Evolutionary conservation across 2,113 vertebrate genomes (phyloP).

Genomic region (Nerophis lumbriciformis): DNA sequence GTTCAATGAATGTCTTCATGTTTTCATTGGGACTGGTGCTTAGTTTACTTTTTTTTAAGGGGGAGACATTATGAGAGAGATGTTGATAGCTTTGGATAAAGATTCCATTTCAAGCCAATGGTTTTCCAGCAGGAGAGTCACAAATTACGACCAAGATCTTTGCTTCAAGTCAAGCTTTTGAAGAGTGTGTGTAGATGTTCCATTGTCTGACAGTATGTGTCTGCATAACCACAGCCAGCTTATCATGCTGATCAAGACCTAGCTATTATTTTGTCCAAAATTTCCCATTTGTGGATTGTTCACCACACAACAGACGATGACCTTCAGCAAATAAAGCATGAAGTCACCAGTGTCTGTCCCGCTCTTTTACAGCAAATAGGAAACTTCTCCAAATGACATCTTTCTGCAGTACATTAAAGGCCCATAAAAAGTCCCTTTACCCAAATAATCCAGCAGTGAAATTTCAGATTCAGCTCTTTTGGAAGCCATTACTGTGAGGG

Average conservation of each 20-base stretch:
- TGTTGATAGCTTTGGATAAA: conserved; percentile 33
- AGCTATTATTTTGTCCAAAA: too few relatives aligned
- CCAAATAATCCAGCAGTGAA: conserved; percentile 33
- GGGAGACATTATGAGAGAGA: conserved; percentile 44
- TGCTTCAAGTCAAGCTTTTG: conserved; percentile 18
- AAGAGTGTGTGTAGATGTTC: not conserved
- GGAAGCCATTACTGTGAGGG: conserved; percentile 20
- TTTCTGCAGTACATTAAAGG: not conserved
- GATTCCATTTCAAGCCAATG: conserved; percentile 46
- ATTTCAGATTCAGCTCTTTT: conserved; percentile 30
- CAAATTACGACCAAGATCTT: conserved; percentile 37
- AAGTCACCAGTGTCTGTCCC: not conserved
- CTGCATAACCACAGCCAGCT: not conserved
- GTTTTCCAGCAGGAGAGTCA: conserved; percentile 45
- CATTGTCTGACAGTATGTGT: not conserved
- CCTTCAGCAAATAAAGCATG: not conserved
- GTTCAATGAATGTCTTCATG: conserved; percentile 42
- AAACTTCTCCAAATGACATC: conserved; percentile 3
- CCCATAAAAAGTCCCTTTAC: not conserved
- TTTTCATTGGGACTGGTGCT: conserved; percentile 20
- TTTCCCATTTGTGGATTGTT: not conserved
- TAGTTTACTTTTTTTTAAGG: conserved; percentile 35
- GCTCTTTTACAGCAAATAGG: conserved; percentile 5
- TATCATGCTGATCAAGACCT: not conserved
- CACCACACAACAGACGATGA: not conserved